These are phyloP conservation scores for Rhyzopertha dominica DNA, from an alignment of 1,140 invertebrate species.

Conservation along the genomic window DNA sequence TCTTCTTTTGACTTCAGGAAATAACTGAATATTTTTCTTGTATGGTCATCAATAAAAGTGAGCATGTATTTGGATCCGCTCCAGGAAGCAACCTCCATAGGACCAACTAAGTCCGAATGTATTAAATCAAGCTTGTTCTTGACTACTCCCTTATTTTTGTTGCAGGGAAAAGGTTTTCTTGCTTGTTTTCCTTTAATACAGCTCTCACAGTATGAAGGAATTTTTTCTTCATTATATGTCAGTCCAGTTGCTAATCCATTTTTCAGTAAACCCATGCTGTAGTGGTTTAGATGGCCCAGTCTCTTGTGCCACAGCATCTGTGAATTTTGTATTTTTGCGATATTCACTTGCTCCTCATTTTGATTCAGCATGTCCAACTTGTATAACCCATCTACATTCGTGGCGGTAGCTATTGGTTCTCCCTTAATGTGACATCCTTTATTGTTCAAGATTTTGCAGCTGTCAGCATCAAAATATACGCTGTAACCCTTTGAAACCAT, in stretches of 20 bases:
- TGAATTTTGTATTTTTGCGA: slow-evolving; percentile 1
- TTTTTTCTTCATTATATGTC: slow-evolving; percentile 5
- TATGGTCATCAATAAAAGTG: slow-evolving; percentile 42
- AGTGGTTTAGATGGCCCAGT: slow-evolving; percentile 20
- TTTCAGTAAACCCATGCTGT: slow-evolving; percentile 16
- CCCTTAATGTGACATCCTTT: slow-evolving; percentile 15
- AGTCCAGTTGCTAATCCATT: slow-evolving; percentile 17
- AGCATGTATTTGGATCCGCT: slow-evolving; percentile 39
- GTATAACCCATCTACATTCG: slow-evolving; percentile 16
- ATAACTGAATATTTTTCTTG: slow-evolving; percentile 36
- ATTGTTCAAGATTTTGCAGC: slow-evolving; percentile 14
- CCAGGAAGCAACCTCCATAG: slow-evolving; percentile 19
- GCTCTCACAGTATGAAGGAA: slow-evolving; percentile 12
- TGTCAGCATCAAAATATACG: slow-evolving; percentile 14
- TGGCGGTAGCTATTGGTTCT: slow-evolving; percentile 15
- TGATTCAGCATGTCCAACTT: slow-evolving; percentile 4
- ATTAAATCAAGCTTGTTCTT: slow-evolving; percentile 19
- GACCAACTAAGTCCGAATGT: slow-evolving; percentile 21
- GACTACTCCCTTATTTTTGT: slow-evolving; percentile 13
- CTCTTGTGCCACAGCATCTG: slow-evolving; percentile 22
- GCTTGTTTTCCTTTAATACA: slow-evolving; percentile 24
- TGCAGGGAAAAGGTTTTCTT: slow-evolving; percentile 15
- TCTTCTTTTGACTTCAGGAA: slow-evolving; percentile 36
- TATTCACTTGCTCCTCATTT: slow-evolving; percentile 5
- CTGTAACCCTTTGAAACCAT: slow-evolving; percentile 17